These are phyloP conservation scores for Leptura quadrifasciata DNA, from an alignment of 2,888 invertebrate genomes.

Conservation along the genomic window DNA sequence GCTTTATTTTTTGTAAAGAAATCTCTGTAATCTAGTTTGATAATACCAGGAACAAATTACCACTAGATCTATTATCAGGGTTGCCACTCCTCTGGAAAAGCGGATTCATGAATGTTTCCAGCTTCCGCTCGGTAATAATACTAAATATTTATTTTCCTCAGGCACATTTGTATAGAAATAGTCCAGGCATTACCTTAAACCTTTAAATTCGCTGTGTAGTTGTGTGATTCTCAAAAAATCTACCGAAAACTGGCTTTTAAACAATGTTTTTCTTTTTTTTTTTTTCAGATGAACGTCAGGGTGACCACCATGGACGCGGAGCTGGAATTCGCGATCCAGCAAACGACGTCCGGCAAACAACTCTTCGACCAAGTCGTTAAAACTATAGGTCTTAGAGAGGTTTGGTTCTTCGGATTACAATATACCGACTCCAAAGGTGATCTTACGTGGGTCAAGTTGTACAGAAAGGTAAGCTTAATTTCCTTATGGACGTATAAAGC, in stretches of 20 bases:
- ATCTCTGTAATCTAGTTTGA: too few species aligned
- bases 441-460: conserved; percentile 98
- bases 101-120: too few species aligned
- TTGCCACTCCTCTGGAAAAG: too few species aligned
- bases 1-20: too few species aligned
- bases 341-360: conserved; percentile 99
- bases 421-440: conserved; percentile 99
- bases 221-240: too few species aligned
- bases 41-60: too few species aligned
- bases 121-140: too few species aligned
- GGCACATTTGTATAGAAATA: too few species aligned
- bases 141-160: too few species aligned
- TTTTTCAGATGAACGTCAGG: conserved; percentile 95
- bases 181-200: too few species aligned
- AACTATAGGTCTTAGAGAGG: conserved; percentile 98
- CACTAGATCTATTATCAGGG: too few species aligned
- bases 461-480: conserved; percentile 91
- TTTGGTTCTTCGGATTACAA: conserved; percentile 99
- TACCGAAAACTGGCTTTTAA: neutral
- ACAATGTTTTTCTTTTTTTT: conserved; percentile 23
- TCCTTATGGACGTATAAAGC: neutral
- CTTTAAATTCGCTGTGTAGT: too few species aligned
- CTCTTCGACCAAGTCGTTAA: conserved; percentile 99
- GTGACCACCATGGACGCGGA: conserved; percentile 99
- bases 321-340: conserved; percentile 99